phyloP scores from a whole-genome alignment of 2,113 vertebrate genomes.

The Silurus glanis region DNA sequence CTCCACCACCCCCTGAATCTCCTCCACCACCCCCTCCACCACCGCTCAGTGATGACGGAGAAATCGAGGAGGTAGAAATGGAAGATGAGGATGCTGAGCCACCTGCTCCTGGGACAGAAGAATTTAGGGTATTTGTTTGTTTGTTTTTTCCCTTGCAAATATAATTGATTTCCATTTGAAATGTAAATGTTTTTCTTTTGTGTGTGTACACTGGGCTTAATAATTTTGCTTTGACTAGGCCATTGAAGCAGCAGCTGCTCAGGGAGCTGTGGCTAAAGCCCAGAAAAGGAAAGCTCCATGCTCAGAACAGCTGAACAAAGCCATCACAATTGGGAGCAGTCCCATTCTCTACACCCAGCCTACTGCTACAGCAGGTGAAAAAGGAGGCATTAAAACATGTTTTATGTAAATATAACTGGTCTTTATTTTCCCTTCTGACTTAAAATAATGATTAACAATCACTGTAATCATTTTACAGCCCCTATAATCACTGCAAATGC shows the following conservation, averaged over 20 bases:
- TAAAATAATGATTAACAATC: background rate
- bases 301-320: constrained; percentile 73
- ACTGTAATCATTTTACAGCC: constrained; percentile 50
- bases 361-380: constrained; percentile 72
- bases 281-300: constrained; percentile 84
- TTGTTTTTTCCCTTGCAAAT: background rate
- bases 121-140: constrained; percentile 42
- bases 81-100: constrained; percentile 93
- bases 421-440: background rate
- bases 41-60: constrained; percentile 83
- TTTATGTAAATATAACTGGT: background rate
- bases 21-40: constrained; percentile 77
- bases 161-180: background rate
- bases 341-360: constrained; percentile 89
- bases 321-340: constrained; percentile 90
- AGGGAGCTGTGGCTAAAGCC: constrained; percentile 67
- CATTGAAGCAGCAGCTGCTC: constrained; percentile 59
- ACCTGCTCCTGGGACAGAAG: constrained; percentile 93
- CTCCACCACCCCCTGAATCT: constrained; percentile 76
- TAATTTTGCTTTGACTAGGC: constrained; percentile 43
- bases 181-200: background rate
- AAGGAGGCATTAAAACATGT: background rate
- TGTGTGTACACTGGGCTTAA: background rate
- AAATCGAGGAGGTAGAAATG: constrained; percentile 98
- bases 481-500: constrained; percentile 67